Evolutionary conservation across 2,113 vertebrate genomes (phyloP).

Genomic region (Setophaga coronata): DNA sequence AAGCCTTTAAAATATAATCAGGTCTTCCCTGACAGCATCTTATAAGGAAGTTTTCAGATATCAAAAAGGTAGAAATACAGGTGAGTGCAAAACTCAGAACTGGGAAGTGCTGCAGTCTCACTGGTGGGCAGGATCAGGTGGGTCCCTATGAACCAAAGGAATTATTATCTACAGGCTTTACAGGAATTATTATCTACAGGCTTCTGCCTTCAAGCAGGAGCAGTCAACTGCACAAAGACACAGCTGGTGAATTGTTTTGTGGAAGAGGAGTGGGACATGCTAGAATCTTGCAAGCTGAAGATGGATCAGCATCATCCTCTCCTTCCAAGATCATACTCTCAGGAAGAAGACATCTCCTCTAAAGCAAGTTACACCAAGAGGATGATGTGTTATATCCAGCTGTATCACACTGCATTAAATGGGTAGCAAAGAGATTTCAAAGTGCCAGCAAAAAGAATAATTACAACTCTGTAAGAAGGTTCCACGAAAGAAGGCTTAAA

Average conservation of each 20-base stretch:
- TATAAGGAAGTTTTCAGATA: not conserved
- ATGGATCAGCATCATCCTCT: accelerated
- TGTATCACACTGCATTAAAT: not conserved
- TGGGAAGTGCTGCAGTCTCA: not conserved
- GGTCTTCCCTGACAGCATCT: not conserved
- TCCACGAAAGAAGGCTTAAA: not conserved
- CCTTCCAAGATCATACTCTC: not conserved
- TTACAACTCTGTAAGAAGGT: not conserved
- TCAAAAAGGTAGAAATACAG: not conserved
- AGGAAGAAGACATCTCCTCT: not conserved
- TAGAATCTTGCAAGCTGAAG: not conserved
- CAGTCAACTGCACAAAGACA: not conserved
- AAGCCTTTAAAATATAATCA: not conserved
- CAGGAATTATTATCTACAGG: not conserved
- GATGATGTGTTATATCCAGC: not conserved
- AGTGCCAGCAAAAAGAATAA: not conserved
- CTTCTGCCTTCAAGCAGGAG: not conserved
- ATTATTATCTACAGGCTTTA: not conserved
- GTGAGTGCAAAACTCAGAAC: not conserved
- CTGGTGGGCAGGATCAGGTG: not conserved
- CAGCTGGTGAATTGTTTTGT: not conserved
- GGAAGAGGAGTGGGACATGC: not conserved
- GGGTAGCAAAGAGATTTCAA: not conserved
- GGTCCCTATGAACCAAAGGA: not conserved
- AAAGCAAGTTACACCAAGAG: not conserved